A percentile compares a stretch with the other conserved stretches of the same genome.
These are phyloP conservation scores for Pomatorhinus ruficollis DNA, from an alignment of 2,113 vertebrate genomes.

Conservation along the genomic window DNA sequence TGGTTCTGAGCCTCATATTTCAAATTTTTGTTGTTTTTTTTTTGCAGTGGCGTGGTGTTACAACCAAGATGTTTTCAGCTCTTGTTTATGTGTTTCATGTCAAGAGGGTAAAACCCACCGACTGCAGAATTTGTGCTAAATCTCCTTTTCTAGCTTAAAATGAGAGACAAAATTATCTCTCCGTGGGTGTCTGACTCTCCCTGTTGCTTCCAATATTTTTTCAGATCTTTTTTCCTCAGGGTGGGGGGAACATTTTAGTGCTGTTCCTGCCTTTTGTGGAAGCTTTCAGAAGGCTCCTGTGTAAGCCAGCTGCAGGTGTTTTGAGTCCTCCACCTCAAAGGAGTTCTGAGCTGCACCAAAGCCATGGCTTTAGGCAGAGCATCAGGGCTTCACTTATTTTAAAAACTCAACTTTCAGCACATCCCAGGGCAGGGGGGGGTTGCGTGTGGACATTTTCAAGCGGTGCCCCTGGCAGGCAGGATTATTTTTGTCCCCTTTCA, in stretches of 20 bases:
- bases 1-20: neutral
- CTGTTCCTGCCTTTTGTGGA: neutral
- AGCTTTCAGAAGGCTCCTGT: neutral
- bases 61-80: neutral
- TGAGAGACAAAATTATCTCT: neutral
- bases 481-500: neutral
- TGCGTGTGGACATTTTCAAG: neutral
- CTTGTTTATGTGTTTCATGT: neutral
- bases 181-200: neutral
- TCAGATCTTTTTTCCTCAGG: neutral
- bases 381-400: neutral
- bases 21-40: too few species aligned
- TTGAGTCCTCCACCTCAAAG: neutral
- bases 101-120: neutral
- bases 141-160: neutral
- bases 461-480: neutral
- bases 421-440: neutral
- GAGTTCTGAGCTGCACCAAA: neutral
- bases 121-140: neutral
- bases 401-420: neutral
- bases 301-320: neutral
- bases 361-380: neutral
- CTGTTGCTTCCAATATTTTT: neutral
- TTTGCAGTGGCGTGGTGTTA: rapidly evolving
- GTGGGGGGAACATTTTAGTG: neutral